Evolutionary conservation across 2,113 vertebrate genomes (phyloP), one percentile per base, ranked within the genome.

Genomic region (Microcebus murinus): DNA sequence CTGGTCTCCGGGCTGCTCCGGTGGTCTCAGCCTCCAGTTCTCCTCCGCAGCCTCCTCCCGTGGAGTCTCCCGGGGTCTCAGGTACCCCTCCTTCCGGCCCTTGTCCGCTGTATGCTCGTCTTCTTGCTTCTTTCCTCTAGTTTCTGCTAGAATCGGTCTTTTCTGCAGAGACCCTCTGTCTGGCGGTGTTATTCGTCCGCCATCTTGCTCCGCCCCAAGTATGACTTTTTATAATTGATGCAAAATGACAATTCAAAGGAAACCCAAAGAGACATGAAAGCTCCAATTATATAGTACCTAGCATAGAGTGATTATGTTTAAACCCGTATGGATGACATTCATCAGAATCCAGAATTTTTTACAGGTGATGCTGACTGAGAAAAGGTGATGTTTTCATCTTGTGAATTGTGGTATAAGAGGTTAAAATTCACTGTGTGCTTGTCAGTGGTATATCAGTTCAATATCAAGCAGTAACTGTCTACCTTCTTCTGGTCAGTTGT

Each of bases 211-310:
- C n/a, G n/a, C n/a, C n/a, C n/a, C n/a, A 95, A 89, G 25, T 73
- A 77, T 48, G 21, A 25, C 14, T 90, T 92, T 95, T 83, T 42
- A 68, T n/a, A 94, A 83, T 21, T 91, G 14, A 83, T 74, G 10
- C 20, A 96, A 88, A 96, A 42, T 91, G 65, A 85, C 3, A 90
- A 61, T 84, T 91, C 39, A 79, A 79, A 93, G 86, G 39, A 82
- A 89, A 88, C 50, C 52, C 39, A 87, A 80, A 90, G 21, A 79
- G 57, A 39, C 50, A 61, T 8, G 42, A 89, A 79, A 68, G 6
- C 20, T 95, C 29, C 48, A 88, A 36, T 71, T 90, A 27, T 87
- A 55, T 88, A 95, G 17, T 94, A n/a, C 15, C 20, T 45, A 87
- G 45, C 20, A 90, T 31, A 77, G 31, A 87, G 8, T 83, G 42